Evolutionary conservation across 1,140 invertebrate species (phyloP).

Genomic region (Drosophila burlai): DNA sequence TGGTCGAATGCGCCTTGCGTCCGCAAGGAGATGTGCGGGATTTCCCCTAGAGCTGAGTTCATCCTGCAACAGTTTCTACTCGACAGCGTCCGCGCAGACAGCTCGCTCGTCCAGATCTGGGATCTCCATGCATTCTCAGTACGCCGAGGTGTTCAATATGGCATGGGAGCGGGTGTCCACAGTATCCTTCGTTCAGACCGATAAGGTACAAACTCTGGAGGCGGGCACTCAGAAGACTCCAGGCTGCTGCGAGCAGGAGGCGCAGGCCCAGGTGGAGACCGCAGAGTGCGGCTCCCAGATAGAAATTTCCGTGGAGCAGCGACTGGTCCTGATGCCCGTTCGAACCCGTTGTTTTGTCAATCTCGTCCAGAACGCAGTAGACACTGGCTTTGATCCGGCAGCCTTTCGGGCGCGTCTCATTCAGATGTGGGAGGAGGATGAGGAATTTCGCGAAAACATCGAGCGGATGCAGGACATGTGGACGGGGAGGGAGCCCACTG

Average conservation of each 20-base stretch:
- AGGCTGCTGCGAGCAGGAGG: constrained; percentile 7
- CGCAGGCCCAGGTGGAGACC: constrained; percentile 25
- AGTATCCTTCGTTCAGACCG: constrained; percentile 45
- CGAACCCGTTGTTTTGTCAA: constrained; percentile 53
- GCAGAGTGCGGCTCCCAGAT: constrained; percentile 52
- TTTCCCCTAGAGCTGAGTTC: constrained; percentile 12
- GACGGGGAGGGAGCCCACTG: constrained; percentile 11
- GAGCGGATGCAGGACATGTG: constrained; percentile 66
- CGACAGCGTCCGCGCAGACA: constrained; percentile 44
- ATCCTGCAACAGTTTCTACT: constrained; percentile 63
- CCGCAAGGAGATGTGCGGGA: not conserved
- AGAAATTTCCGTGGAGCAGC: constrained; percentile 56
- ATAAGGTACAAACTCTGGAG: not conserved
- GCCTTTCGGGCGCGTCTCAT: constrained; percentile 49
- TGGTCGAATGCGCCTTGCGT: constrained; percentile 32
- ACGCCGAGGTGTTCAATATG: constrained; percentile 20
- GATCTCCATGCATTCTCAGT: constrained; percentile 16
- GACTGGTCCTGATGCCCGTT: constrained; percentile 50
- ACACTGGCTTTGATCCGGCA: constrained; percentile 12
- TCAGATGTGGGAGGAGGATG: constrained; percentile 60
- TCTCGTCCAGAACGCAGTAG: constrained; percentile 35
- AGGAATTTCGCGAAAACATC: constrained; percentile 60
- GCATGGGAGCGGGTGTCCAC: constrained; percentile 16
- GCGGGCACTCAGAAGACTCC: constrained; percentile 28
- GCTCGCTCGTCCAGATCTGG: constrained; percentile 10